These are phyloP conservation scores for Apamea crenata DNA, from an alignment of 2,888 invertebrate genomes.

Conservation along the genomic window DNA sequence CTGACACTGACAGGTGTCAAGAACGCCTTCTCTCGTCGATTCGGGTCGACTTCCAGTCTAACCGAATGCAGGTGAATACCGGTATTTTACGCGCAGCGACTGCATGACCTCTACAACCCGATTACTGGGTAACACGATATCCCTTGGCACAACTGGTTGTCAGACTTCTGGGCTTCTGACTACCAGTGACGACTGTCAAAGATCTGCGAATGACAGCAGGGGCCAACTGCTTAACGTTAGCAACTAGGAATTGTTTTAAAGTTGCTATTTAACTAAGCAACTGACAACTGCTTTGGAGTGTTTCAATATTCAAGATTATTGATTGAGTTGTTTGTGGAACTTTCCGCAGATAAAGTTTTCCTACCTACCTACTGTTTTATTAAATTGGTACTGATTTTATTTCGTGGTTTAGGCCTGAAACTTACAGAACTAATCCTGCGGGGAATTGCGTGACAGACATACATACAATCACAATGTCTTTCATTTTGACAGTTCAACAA, in stretches of 20 bases:
- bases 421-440: background rate
- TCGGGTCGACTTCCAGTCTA: too few species aligned
- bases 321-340: background rate
- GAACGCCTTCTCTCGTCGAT: too few species aligned
- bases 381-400: background rate
- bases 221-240: background rate
- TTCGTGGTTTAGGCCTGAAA: background rate
- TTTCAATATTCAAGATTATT: background rate
- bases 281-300: constrained; percentile 4
- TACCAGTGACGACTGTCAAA: background rate
- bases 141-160: background rate
- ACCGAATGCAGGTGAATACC: background rate
- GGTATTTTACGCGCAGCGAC: background rate
- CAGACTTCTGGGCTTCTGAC: background rate
- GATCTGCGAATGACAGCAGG: background rate
- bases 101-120: background rate
- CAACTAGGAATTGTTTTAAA: constrained; percentile 8
- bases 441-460: too few species aligned
- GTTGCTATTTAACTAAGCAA: background rate
- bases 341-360: background rate
- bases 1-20: too few species aligned
- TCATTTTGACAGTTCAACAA: too few species aligned
- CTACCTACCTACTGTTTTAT: background rate
- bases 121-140: background rate
- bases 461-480: too few species aligned